A percentile compares a stretch with the other conserved stretches of the same genome.
These are phyloP conservation scores for Netelia inedita DNA, from an alignment of 2,888 invertebrate species.

Conservation along the genomic window DNA sequence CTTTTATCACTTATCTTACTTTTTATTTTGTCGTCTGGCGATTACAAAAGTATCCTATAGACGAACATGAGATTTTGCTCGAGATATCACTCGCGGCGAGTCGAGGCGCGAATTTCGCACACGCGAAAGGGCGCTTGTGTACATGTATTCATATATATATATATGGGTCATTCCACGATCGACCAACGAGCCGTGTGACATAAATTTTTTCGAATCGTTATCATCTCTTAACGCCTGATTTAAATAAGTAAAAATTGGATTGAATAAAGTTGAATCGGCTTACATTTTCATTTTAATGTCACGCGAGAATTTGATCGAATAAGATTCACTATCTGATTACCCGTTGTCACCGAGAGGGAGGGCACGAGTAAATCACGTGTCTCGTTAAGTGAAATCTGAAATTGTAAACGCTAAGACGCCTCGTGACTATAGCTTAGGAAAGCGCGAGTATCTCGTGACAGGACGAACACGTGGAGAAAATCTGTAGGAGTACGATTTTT, in stretches of 20 bases:
- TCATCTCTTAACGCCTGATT: too few relatives aligned
- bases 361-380: constrained; percentile 42
- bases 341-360: neutral
- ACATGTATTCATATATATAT: too few relatives aligned
- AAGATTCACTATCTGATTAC: too few relatives aligned
- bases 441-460: constrained; percentile 48
- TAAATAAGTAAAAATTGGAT: too few relatives aligned
- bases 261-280: too few relatives aligned
- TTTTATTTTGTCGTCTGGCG: constrained; percentile 65
- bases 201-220: too few relatives aligned
- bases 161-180: neutral
- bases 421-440: constrained; percentile 33
- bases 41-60: constrained; percentile 60
- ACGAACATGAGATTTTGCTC: constrained; percentile 32
- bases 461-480: constrained; percentile 49
- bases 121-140: neutral
- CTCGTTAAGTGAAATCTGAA: constrained; percentile 48
- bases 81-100: constrained; percentile 2
- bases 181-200: too few relatives aligned
- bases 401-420: constrained; percentile 17
- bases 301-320: too few relatives aligned
- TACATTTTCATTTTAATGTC: too few relatives aligned
- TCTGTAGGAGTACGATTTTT: constrained; percentile 39
- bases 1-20: constrained; percentile 28
- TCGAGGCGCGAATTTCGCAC: neutral